phyloP scores from a whole-genome alignment of 2,888 invertebrate genomes.

The Drosophila barbarae region DNA sequence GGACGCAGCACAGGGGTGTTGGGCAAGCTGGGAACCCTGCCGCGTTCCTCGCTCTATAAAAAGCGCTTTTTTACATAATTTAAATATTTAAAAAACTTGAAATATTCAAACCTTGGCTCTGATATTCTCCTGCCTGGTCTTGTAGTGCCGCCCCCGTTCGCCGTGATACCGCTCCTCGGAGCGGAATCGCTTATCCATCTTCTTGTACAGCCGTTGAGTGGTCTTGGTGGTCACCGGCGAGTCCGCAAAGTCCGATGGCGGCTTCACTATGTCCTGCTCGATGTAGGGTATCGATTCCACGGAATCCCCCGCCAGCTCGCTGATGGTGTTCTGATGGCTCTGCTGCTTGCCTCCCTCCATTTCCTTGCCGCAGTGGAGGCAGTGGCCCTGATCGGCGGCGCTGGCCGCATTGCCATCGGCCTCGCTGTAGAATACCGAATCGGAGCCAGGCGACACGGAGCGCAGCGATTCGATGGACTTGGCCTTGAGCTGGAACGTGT shows the following conservation, averaged over 20 bases:
- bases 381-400: slow-evolving; percentile 83
- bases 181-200: slow-evolving; percentile 88
- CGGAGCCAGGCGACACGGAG: slow-evolving; percentile 94
- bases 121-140: slow-evolving; percentile 85
- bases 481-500: slow-evolving; percentile 84
- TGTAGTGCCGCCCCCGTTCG: slow-evolving; percentile 83
- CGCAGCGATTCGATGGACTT: slow-evolving; percentile 92
- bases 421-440: slow-evolving; percentile 94
- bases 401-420: slow-evolving; percentile 82
- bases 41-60: slow-evolving; percentile 84
- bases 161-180: slow-evolving; percentile 86
- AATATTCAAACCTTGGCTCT: slow-evolving; percentile 85
- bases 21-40: slow-evolving; percentile 85
- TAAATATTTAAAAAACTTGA: too few species aligned
- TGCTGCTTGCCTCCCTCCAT: slow-evolving; percentile 83
- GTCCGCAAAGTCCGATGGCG: slow-evolving; percentile 93
- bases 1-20: slow-evolving; percentile 86
- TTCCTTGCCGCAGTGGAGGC: slow-evolving; percentile 91
- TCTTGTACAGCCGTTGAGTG: slow-evolving; percentile 85
- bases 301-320: slow-evolving; percentile 72
- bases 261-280: slow-evolving; percentile 87
- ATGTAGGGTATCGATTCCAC: slow-evolving; percentile 79
- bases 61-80: too few species aligned
- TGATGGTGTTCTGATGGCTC: slow-evolving; percentile 44
- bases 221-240: slow-evolving; percentile 85